A percentile compares a stretch with the other conserved stretches of the same genome.
Evolutionary conservation across 37 sponge, comb jelly and placozoan genomes (phyloP).

Genomic region (Ephydatia muelleri): DNA sequence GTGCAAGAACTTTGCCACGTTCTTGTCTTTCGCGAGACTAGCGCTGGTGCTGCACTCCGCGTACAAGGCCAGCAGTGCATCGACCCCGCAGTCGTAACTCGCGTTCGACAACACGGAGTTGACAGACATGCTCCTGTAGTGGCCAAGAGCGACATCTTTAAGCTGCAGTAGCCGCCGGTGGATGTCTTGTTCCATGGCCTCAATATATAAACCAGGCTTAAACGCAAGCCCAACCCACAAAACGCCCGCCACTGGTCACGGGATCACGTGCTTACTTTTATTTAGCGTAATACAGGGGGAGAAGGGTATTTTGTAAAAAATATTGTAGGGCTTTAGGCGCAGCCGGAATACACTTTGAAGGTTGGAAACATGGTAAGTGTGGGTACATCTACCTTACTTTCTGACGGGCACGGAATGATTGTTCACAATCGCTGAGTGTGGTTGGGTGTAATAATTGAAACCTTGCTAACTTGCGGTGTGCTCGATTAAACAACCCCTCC

Average conservation of each 20-base stretch:
- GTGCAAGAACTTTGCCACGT: slow-evolving; percentile 38
- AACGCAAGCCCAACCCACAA: neutral
- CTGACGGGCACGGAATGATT: neutral
- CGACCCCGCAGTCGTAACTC: slow-evolving; percentile 60
- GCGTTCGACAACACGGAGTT: slow-evolving; percentile 35
- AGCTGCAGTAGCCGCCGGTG: slow-evolving; percentile 41
- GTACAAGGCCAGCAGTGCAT: slow-evolving; percentile 60
- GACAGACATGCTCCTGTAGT: slow-evolving; percentile 7
- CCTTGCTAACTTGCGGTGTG: neutral
- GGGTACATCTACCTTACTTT: too few species aligned
- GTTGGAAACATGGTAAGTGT: neutral
- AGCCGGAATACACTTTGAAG: neutral
- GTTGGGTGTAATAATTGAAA: neutral
- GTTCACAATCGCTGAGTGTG: neutral
- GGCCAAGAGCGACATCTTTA: slow-evolving; percentile 48
- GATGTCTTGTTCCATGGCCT: slow-evolving; percentile 5
- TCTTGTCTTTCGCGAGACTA: slow-evolving; percentile 38
- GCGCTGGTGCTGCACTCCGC: slow-evolving; percentile 41
- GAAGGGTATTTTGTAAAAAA: neutral
- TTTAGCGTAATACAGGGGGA: neutral
- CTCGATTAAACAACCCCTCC: neutral
- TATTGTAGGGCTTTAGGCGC: neutral
- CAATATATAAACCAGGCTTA: neutral
- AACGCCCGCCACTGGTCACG: neutral
- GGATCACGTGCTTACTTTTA: neutral